phyloP scores from a whole-genome alignment of 2,113 vertebrate species.

The Miniopterus natalensis region DNA sequence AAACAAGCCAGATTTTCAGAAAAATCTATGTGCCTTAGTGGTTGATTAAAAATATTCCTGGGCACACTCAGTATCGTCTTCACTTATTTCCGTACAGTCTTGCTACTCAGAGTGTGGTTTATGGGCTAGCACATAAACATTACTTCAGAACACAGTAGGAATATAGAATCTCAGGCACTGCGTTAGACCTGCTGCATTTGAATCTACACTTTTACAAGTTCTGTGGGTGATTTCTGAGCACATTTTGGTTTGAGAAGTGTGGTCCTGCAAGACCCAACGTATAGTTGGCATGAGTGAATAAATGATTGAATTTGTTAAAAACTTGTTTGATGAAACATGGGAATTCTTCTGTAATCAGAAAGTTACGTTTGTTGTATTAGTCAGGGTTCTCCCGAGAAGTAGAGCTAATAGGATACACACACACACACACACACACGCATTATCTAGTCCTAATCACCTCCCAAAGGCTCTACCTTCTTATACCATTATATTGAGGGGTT shows the following conservation, averaged over 20 bases:
- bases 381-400: neutral
- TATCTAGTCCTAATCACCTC: neutral
- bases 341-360: neutral
- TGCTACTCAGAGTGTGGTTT: neutral
- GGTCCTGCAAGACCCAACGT: neutral
- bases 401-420: neutral
- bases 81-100: neutral
- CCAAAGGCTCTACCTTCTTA: neutral
- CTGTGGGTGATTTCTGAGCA: neutral
- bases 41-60: slow-evolving; percentile 17
- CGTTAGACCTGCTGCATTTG: neutral
- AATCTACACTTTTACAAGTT: neutral
- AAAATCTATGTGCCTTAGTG: neutral
- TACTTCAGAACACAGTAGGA: neutral
- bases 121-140: neutral
- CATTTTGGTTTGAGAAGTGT: neutral
- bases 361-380: neutral
- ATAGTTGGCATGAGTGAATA: neutral
- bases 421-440: neutral
- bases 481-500: neutral
- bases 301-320: neutral
- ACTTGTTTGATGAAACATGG: neutral
- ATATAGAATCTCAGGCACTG: neutral
- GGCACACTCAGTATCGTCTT: neutral
- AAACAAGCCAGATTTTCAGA: neutral